Conservation (phyloP, 2,797 vertebrate species). For the Hippoglossus hippoglossus region DNA sequence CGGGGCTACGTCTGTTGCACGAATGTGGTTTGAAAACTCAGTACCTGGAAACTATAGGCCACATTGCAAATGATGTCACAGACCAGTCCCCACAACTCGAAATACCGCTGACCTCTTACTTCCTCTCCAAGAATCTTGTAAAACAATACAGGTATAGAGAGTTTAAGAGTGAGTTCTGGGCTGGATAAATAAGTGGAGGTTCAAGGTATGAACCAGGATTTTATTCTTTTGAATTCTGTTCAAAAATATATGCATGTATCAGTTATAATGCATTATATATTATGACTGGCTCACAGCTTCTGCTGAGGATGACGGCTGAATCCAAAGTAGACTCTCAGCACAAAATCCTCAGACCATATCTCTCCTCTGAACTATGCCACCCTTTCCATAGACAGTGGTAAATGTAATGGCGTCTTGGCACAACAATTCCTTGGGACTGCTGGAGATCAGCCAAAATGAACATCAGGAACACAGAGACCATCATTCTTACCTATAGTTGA, state of each 20-base stretch:
- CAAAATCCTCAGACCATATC: constrained; percentile 5
- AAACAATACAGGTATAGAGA: too few species aligned
- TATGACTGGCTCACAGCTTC: not conserved
- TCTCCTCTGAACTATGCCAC: not conserved
- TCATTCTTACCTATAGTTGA: not conserved
- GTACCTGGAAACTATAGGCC: too few species aligned
- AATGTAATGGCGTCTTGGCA: not conserved
- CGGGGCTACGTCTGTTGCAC: not conserved
- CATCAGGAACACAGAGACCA: not conserved
- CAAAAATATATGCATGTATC: not conserved
- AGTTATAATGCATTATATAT: not conserved
- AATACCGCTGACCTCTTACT: too few species aligned
- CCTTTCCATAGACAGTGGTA: not conserved
- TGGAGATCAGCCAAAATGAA: not conserved
- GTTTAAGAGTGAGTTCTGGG: too few species aligned
- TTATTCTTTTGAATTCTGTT: not conserved
- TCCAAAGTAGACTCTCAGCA: constrained; percentile 7
- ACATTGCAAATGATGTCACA: too few species aligned
- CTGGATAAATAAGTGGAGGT: too few species aligned
- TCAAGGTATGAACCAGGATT: not conserved
- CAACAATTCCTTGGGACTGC: not conserved
- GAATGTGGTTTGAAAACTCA: too few species aligned
- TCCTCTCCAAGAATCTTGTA: too few species aligned
- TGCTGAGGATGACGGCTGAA: constrained; percentile 3
- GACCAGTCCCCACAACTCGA: too few species aligned